Percentiles rank a stretch among this genome's conserved stretches.
Evolutionary conservation across 2,888 invertebrate species (phyloP).

Genomic region (Eurytoma californica): DNA sequence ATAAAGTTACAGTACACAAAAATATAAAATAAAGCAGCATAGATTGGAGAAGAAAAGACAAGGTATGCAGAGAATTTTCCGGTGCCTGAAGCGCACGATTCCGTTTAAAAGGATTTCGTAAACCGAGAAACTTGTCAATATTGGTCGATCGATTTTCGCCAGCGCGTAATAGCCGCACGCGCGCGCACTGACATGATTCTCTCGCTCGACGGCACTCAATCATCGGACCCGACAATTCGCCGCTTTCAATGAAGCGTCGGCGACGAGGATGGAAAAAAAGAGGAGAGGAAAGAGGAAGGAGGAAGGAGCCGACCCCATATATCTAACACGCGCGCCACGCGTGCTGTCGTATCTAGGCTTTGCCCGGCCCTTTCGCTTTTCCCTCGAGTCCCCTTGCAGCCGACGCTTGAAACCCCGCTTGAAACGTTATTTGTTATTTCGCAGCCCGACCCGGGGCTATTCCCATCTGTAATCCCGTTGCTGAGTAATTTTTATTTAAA

Average conservation of each 20-base stretch:
- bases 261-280: background rate
- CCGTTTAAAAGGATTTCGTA: conserved; percentile 7
- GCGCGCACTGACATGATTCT: conserved; percentile 5
- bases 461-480: too few relatives aligned
- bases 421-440: conserved; percentile 19
- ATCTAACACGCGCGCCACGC: background rate
- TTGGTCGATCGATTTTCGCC: background rate
- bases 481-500: too few relatives aligned
- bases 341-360: background rate
- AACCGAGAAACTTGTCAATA: conserved; percentile 5
- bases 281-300: background rate
- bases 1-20: too few relatives aligned
- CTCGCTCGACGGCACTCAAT: conserved; percentile 20
- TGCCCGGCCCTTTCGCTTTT: background rate
- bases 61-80: too few relatives aligned
- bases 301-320: background rate
- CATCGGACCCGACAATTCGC: conserved; percentile 21
- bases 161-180: background rate
- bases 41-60: too few relatives aligned
- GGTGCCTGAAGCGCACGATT: too few relatives aligned
- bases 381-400: background rate
- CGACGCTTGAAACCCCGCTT: background rate
- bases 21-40: too few relatives aligned
- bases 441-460: too few relatives aligned
- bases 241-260: background rate